phyloP scores from a whole-genome alignment of 2,113 vertebrate genomes.

The Tychaedon coryphoeus region DNA sequence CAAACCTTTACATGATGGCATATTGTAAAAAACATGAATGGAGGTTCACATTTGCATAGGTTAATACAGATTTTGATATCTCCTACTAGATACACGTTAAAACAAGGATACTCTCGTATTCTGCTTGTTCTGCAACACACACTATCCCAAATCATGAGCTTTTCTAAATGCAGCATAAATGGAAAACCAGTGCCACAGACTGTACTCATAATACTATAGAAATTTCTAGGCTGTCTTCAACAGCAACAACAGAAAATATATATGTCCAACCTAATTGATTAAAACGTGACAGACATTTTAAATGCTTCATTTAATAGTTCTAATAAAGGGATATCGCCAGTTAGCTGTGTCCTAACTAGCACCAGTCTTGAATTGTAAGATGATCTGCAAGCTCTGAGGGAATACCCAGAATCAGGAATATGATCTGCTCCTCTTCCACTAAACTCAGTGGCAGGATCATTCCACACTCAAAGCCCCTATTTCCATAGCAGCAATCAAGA shows the following conservation, averaged over 20 bases:
- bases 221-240: constrained; percentile 3
- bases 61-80: neutral
- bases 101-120: neutral
- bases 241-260: neutral
- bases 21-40: neutral
- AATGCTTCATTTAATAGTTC: neutral
- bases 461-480: neutral
- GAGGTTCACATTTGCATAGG: neutral
- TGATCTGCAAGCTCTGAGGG: neutral
- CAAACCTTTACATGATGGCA: neutral
- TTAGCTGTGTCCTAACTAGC: neutral
- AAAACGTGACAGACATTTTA: neutral
- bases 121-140: neutral
- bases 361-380: neutral
- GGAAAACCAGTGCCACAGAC: neutral
- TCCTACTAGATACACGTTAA: neutral
- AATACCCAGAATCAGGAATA: neutral
- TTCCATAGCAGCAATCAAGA: neutral
- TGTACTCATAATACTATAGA: neutral
- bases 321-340: neutral
- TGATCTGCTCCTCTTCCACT: neutral
- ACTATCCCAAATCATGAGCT: neutral
- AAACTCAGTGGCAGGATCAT: neutral
- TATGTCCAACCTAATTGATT: neutral
- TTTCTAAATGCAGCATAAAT: neutral